These are phyloP conservation scores for Brachystomella parvula DNA, from an alignment of 1,140 invertebrate species.

Conservation along the genomic window DNA sequence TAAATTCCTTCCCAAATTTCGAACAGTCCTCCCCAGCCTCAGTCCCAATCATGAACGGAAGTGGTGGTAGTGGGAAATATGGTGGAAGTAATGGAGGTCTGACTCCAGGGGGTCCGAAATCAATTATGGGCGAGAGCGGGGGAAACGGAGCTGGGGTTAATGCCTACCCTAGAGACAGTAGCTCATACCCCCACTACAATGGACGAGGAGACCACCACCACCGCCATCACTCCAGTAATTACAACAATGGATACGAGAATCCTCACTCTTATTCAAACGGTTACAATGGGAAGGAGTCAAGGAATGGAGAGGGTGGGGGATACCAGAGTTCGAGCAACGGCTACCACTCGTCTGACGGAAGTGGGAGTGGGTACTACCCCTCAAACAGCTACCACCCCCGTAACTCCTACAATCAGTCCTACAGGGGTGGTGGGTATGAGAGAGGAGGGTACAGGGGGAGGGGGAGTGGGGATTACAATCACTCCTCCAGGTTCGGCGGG, in stretches of 20 bases:
- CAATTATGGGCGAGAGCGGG: neutral
- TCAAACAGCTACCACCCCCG: constrained; percentile 17
- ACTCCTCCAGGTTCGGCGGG: constrained; percentile 17
- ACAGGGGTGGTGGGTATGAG: constrained; percentile 10
- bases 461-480: constrained; percentile 19
- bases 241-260: constrained; percentile 18
- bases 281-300: constrained; percentile 5
- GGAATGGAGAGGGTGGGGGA: neutral
- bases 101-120: neutral
- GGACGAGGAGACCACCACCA: constrained; percentile 13
- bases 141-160: neutral
- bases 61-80: neutral
- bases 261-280: constrained; percentile 1
- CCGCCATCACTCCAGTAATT: constrained; percentile 16
- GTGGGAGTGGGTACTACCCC: constrained; percentile 4
- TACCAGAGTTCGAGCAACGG: neutral
- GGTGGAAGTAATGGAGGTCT: neutral
- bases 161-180: neutral
- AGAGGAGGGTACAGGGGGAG: constrained; percentile 21
- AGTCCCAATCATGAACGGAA: constrained; percentile 6
- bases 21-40: neutral
- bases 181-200: constrained; percentile 1
- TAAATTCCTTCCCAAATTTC: neutral
- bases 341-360: constrained; percentile 3
- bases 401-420: constrained; percentile 28